These are phyloP conservation scores for Porites cylindrica DNA, from an alignment of 92 coral and sea anemone species.

Conservation along the genomic window DNA sequence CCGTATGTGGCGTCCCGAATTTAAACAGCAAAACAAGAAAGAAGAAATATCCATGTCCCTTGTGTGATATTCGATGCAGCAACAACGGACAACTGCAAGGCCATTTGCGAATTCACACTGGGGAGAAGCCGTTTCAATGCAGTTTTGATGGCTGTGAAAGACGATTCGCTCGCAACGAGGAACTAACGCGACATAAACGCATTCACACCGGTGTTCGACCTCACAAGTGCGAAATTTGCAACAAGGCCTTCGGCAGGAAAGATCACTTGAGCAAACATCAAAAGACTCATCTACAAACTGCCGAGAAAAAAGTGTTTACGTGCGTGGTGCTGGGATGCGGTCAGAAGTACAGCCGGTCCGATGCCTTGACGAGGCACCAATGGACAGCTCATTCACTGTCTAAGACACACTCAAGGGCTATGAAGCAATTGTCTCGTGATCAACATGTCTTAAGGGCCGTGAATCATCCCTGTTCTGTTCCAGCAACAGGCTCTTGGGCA, in stretches of 20 bases:
- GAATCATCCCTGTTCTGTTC: conserved; percentile 29
- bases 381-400: conserved; percentile 84
- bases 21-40: conserved; percentile 66
- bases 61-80: conserved; percentile 93
- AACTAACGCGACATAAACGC: conserved; percentile 89
- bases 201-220: conserved; percentile 95
- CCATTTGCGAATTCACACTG: conserved; percentile 91
- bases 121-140: conserved; percentile 89
- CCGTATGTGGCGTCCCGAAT: conserved; percentile 47
- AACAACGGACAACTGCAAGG: conserved; percentile 97
- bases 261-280: conserved; percentile 92
- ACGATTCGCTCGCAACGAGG: conserved; percentile 96
- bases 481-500: conserved; percentile 37
- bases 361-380: conserved; percentile 86
- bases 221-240: conserved; percentile 88
- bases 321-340: conserved; percentile 84
- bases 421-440: conserved; percentile 39
- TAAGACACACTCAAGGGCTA: conserved; percentile 57
- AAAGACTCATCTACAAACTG: conserved; percentile 89
- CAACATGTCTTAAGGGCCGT: conserved; percentile 22
- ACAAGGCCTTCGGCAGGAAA: conserved; percentile 94
- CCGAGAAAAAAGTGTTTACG: conserved; percentile 81
- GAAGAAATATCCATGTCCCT: conserved; percentile 93
- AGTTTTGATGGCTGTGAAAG: conserved; percentile 84
- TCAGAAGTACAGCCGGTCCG: conserved; percentile 95